A percentile compares a stretch with the other conserved stretches of the same genome.
Conservation (phyloP, 2,113 vertebrate genomes). For the Bagarius yarrelli region DNA sequence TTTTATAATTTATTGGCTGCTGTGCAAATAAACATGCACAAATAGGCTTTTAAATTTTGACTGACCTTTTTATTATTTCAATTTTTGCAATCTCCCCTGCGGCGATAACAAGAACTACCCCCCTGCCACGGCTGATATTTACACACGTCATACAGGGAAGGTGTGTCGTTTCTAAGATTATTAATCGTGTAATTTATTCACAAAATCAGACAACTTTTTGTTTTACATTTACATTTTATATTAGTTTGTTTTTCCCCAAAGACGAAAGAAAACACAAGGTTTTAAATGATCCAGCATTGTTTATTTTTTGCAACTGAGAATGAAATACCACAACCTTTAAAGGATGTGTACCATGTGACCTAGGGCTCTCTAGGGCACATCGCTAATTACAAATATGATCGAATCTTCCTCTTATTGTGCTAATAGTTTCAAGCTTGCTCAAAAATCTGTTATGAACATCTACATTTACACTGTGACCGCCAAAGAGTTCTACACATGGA, state of each 20-base stretch:
- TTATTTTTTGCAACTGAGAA: constrained; percentile 63
- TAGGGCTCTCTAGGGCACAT: not conserved
- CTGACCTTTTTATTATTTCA: constrained; percentile 6
- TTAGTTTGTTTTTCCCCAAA: not conserved
- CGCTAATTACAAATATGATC: not conserved
- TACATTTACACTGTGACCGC: constrained; percentile 2
- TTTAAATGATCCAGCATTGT: constrained; percentile 57
- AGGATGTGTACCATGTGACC: constrained; percentile 45
- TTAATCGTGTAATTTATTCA: not conserved
- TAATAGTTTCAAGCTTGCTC: not conserved
- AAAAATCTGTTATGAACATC: not conserved
- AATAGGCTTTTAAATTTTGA: constrained; percentile 20
- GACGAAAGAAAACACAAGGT: constrained; percentile 33
- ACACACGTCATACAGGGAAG: constrained; percentile 8
- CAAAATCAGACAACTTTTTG: constrained; percentile 19
- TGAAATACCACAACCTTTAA: constrained; percentile 50
- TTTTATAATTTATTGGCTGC: not conserved
- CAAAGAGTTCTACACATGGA: constrained; percentile 10
- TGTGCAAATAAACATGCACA: not conserved
- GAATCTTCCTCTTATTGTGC: not conserved
- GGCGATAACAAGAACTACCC: constrained; percentile 32
- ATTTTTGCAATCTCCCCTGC: constrained; percentile 28
- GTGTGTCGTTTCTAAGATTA: constrained; percentile 25
- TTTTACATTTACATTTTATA: constrained; percentile 17
- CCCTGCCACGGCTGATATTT: constrained; percentile 43